These are phyloP conservation scores for Dendroctonus valens DNA, from an alignment of 1,140 invertebrate genomes.

Conservation along the genomic window DNA sequence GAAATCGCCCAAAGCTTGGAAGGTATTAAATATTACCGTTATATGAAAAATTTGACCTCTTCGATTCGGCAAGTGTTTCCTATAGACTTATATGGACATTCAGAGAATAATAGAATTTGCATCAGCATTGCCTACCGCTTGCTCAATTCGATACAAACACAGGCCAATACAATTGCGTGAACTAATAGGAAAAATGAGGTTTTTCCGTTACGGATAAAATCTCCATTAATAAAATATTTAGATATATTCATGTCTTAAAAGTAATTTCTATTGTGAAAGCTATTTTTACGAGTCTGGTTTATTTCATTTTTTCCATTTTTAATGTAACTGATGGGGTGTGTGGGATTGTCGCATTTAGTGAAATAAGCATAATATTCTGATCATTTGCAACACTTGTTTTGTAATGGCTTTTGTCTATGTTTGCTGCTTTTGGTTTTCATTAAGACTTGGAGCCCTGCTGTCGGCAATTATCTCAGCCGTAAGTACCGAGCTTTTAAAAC, in stretches of 20 bases:
- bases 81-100: too few relatives aligned
- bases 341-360: slow-evolving; percentile 2
- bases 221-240: slow-evolving; percentile 16
- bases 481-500: slow-evolving; percentile 3
- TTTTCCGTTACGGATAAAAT: slow-evolving; percentile 4
- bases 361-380: not conserved
- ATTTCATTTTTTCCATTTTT: not conserved
- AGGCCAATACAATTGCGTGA: too few relatives aligned
- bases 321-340: not conserved
- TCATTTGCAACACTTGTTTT: not conserved
- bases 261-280: slow-evolving; percentile 20
- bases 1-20: too few relatives aligned
- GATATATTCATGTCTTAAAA: slow-evolving; percentile 5
- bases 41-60: too few relatives aligned
- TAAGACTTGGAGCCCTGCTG: slow-evolving; percentile 26
- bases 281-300: slow-evolving; percentile 7
- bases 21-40: too few relatives aligned
- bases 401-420: slow-evolving; percentile 2
- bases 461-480: slow-evolving; percentile 15
- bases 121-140: too few relatives aligned
- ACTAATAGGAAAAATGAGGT: too few relatives aligned
- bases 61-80: too few relatives aligned
- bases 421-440: slow-evolving; percentile 32
- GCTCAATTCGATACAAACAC: too few relatives aligned
- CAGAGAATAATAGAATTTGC: too few relatives aligned